phyloP scores from a whole-genome alignment of 1,140 invertebrate genomes.

The Meloidogyne exigua region DNA sequence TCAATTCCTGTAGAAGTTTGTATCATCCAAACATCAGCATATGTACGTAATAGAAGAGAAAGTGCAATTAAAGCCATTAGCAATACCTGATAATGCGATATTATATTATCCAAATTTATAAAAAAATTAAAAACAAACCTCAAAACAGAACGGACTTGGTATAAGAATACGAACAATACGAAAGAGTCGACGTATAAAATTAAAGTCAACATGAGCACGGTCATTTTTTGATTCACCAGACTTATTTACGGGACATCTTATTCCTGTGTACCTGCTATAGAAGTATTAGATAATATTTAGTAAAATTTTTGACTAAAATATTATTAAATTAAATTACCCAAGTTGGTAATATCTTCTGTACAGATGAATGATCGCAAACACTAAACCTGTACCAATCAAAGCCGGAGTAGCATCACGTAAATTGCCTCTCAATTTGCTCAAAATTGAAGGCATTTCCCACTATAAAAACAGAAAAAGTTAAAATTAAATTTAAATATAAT shows the following conservation, averaged over 20 bases:
- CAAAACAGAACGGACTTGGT: constrained; percentile 70
- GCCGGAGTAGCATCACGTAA: constrained; percentile 39
- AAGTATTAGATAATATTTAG: constrained; percentile 1
- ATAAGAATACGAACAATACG: constrained; percentile 79
- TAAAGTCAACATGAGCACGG: constrained; percentile 82
- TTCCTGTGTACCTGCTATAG: constrained; percentile 7
- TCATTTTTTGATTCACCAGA: constrained; percentile 61
- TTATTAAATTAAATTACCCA: constrained; percentile 28
- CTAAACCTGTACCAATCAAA: constrained; percentile 31
- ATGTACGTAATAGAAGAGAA: constrained; percentile 79
- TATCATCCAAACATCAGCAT: constrained; percentile 96
- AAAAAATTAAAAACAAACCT: constrained; percentile 59
- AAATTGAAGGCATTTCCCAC: constrained; percentile 24
- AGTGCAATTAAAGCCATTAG: constrained; percentile 78
- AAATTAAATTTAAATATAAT: too few relatives aligned
- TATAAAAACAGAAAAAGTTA: background rate
- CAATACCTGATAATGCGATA: constrained; percentile 71
- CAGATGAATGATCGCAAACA: constrained; percentile 33
- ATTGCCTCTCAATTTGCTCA: constrained; percentile 25
- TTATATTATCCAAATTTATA: constrained; percentile 15
- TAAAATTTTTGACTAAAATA: constrained; percentile 15
- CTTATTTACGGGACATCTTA: background rate
- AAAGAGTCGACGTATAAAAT: constrained; percentile 78
- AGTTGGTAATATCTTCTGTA: constrained; percentile 32
- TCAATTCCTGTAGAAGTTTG: constrained; percentile 71